Evolutionary conservation across 2,888 invertebrate species (phyloP), one percentile per base, ranked within the genome.

Genomic region (Cryptophagus acutangulus): DNA sequence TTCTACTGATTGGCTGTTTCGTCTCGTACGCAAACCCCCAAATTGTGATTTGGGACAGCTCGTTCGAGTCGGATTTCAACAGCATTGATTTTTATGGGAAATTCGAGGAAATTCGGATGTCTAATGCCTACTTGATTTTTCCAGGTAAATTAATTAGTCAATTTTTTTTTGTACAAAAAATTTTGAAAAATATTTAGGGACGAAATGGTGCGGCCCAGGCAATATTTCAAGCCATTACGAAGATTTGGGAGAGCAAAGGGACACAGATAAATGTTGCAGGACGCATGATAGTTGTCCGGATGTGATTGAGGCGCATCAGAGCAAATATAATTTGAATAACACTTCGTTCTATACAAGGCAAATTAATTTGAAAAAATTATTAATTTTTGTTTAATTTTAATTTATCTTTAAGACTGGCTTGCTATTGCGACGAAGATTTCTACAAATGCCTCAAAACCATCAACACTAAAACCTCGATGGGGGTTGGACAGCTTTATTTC

Each of bases 181-280:
- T n/a, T n/a, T n/a, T n/a, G n/a, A n/a, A n/a, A n/a, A n/a, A n/a
- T n/a, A n/a, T n/a, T n/a, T n/a, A 75, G 87, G 86, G 1, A 87
- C 87, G 1, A 87, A 86, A 68, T 88, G 87, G 86, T 87, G 87
- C 57, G 87, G 87, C 0, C 72, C 81, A 0, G 87, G 87, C 2
- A 78, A 78, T 55, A 62, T 74, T 8, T 83, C 87, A 0, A 66
- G 68, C 1, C 69, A 72, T 50, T 76, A 77, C 55, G 71, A 80
- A 18, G 86, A 87, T 58, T 69, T 86, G 15, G 87, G 88, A 0
- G 49, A 63, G 0, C 74, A 77, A 28, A 57, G 59, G 4, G 75
- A 76, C 29, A 77, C 84, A 0, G 88, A 88, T 58, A 73, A 67
- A 35, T 88, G 88, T 58, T 87, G 87, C 52, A 69, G 85, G 14